Percentiles rank a stretch among this genome's conserved stretches.
These are phyloP conservation scores for Drosophila lini DNA, from an alignment of 1,140 invertebrate genomes.

Conservation along the genomic window DNA sequence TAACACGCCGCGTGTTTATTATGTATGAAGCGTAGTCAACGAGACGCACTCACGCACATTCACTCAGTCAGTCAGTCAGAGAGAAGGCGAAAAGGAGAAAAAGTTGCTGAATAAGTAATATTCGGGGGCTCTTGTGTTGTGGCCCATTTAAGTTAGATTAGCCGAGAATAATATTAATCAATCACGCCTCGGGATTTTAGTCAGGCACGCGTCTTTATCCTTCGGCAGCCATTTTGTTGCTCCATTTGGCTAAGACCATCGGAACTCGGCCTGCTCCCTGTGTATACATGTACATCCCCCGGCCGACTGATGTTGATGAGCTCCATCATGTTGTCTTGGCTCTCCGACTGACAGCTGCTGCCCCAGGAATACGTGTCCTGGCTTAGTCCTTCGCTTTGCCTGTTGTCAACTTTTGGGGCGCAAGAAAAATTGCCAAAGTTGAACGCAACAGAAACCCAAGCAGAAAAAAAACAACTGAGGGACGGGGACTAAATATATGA, in stretches of 20 bases:
- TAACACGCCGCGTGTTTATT: conserved; percentile 80
- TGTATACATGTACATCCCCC: conserved; percentile 1
- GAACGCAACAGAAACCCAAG: conserved; percentile 3
- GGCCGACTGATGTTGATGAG: conserved; percentile 64
- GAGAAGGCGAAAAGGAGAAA: conserved; percentile 7
- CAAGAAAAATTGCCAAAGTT: conserved; percentile 77
- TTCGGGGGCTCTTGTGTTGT: conserved; percentile 36
- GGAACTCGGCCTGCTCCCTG: conserved; percentile 23
- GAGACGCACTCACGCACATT: conserved; percentile 69
- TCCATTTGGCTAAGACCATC: conserved; percentile 70
- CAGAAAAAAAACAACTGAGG: neutral
- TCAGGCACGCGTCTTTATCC: conserved; percentile 36
- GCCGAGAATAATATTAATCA: conserved; percentile 83
- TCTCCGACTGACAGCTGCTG: conserved; percentile 59
- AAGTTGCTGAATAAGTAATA: conserved; percentile 81
- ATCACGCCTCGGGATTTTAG: conserved; percentile 79
- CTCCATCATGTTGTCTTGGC: conserved; percentile 69
- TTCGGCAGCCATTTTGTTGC: conserved; percentile 72
- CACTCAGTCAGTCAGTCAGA: conserved; percentile 17
- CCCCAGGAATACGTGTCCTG: conserved; percentile 71
- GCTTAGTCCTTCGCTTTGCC: conserved; percentile 61
- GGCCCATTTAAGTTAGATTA: conserved; percentile 83
- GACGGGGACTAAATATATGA: conserved; percentile 44
- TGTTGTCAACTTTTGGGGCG: conserved; percentile 67
- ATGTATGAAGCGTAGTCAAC: conserved; percentile 81